Conservation (phyloP, 2,797 vertebrate species). For the Ptychobarbus kaznakovi region DNA sequence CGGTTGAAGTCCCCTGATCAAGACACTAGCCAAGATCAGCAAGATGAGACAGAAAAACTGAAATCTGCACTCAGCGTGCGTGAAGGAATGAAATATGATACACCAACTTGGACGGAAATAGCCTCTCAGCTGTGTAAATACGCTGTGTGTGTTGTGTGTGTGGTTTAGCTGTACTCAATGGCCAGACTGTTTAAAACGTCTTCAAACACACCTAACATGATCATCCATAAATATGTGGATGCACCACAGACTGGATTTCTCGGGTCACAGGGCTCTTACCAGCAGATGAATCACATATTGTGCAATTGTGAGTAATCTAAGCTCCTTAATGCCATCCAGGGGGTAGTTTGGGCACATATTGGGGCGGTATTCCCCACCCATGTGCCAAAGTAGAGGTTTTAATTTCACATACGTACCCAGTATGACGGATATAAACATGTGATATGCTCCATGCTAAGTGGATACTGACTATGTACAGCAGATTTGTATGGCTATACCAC, state of each 20-base stretch:
- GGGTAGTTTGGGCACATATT: conserved; percentile 36
- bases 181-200: conserved; percentile 4
- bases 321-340: not conserved
- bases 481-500: not conserved
- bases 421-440: conserved; percentile 35
- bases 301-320: conserved; percentile 40
- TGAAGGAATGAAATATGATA: conserved; percentile 44
- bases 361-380: conserved; percentile 20
- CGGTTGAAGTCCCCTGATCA: not conserved
- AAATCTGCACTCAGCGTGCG: conserved; percentile 9
- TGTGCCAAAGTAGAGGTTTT: conserved; percentile 44
- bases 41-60: conserved; percentile 21
- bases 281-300: conserved; percentile 39
- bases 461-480: not conserved
- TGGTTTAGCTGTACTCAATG: not conserved
- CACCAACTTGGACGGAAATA: conserved; percentile 40
- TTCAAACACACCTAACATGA: conserved; percentile 7
- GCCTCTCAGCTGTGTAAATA: conserved; percentile 19
- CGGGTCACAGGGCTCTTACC: conserved; percentile 8
- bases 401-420: conserved; percentile 52
- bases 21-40: conserved; percentile 9
- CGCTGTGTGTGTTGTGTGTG: not conserved
- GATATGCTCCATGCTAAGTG: conserved; percentile 16
- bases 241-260: not conserved
- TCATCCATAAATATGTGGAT: conserved; percentile 10